Base-by-base conservation (phyloP, 2,113 vertebrate species). In the Promerops cafer region DNA sequence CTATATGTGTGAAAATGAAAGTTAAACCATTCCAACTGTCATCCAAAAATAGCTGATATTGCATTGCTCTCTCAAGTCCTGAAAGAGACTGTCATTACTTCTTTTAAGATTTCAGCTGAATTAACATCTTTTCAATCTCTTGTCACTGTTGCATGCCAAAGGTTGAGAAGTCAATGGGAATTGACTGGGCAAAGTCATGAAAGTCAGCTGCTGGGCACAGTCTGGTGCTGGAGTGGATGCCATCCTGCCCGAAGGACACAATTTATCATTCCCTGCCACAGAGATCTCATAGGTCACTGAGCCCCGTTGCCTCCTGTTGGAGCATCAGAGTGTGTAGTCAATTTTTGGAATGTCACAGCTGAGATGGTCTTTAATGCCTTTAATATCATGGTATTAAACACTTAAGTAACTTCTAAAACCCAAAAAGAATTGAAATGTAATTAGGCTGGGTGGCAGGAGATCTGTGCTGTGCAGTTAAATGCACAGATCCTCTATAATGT, bases 91-190 rank as follows among this genome's bases (percentile, higher is more conserved):
- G 72, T 83, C 64, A 21, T 77, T 69, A 24, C 40, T 88, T 56
- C 79, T 94, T 76, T 49, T 24, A 60, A 86, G 54, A 69, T 86
- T 76, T 92, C 93, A 92, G 76, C 72, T 92, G 80, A 83, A 86
- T 59, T 83, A 33, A 5, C 45, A 31, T 74, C 59, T 87, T 78
- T 66, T 69, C 87, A 80, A 42, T 94, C 89, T 92, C 0, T 50
- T 83, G 72, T 89, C 54, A 56, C 59, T 61, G 45, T 40, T 83
- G 42, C 0, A 2, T 89, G 74, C 64, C 86, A 86, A 12, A 86
- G 89, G 37, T 90, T 94, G 63, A 45, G 54, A 69, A 83, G 24
- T 92, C 77, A 92, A 90, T 95, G 71, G 66, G 63, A 76, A 80
- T 44, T 71, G 93, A 56, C 89, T 90, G 83, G 59, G n/a, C 57